phyloP scores from a whole-genome alignment of 2,113 vertebrate species.

The Dermatemys mawii region DNA sequence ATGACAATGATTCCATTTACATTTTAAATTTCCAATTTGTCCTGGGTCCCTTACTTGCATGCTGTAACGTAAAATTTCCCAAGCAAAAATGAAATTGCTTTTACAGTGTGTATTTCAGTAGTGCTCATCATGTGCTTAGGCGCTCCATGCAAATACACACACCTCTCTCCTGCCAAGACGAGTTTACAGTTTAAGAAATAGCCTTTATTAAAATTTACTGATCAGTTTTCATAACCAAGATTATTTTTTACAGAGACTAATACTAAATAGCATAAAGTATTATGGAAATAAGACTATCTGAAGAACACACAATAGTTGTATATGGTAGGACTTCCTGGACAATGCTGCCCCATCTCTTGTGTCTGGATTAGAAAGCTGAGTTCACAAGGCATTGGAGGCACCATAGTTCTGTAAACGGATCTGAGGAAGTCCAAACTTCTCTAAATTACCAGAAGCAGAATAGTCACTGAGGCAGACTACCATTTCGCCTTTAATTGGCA shows the following conservation, averaged over 20 bases:
- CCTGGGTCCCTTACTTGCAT: not conserved
- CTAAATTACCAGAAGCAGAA: not conserved
- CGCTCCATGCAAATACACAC: not conserved
- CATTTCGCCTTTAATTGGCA: not conserved
- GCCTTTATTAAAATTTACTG: not conserved
- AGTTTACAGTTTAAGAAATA: not conserved
- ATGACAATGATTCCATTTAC: conserved; percentile 6
- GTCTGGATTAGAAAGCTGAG: not conserved
- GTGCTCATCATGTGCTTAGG: not conserved
- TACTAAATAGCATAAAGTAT: not conserved
- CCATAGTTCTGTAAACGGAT: not conserved
- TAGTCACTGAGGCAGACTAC: not conserved
- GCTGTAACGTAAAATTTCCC: not conserved
- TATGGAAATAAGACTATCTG: not conserved
- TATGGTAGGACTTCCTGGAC: not conserved
- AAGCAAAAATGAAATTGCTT: not conserved
- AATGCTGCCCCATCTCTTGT: not conserved
- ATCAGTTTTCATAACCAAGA: not conserved
- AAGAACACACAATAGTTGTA: not conserved
- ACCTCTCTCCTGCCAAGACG: not conserved
- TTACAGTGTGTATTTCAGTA: not conserved
- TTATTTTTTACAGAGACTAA: conserved; percentile 14
- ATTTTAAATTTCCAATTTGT: not conserved
- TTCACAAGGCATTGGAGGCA: not conserved
- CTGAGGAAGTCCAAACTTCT: not conserved